phyloP scores from a whole-genome alignment of 2,113 vertebrate genomes.

The Heptranchias perlo region DNA sequence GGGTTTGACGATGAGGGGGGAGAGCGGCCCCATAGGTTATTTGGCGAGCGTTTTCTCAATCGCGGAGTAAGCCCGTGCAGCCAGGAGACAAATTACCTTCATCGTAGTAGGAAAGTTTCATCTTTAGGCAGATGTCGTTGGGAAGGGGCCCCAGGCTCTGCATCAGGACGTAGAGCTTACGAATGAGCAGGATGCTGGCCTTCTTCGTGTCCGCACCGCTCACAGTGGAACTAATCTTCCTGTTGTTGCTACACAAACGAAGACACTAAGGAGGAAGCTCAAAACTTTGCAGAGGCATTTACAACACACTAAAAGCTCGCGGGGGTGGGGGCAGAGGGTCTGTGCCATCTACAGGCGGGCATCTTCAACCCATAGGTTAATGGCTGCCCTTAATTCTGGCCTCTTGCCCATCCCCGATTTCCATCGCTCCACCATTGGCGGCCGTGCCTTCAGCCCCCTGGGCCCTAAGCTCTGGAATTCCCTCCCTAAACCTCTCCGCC shows the following conservation, averaged over 20 bases:
- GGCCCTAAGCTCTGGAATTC: too few relatives aligned
- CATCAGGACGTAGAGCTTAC: constrained; percentile 89
- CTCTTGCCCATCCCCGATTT: too few relatives aligned
- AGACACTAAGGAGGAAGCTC: background rate
- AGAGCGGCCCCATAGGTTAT: too few relatives aligned
- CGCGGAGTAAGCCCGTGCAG: background rate
- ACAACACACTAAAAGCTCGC: background rate
- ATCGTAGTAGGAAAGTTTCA: constrained; percentile 90
- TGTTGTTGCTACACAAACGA: constrained; percentile 52
- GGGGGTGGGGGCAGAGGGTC: background rate
- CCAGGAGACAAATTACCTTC: constrained; percentile 57
- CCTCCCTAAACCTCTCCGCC: too few relatives aligned
- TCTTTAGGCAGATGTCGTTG: constrained; percentile 75
- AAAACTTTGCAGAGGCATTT: background rate
- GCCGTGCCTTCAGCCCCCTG: too few relatives aligned
- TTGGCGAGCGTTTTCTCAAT: too few relatives aligned
- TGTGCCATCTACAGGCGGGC: background rate
- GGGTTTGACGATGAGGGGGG: too few relatives aligned
- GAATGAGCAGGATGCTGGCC: constrained; percentile 82
- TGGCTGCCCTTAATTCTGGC: background rate
- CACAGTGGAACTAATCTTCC: constrained; percentile 49
- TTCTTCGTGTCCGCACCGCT: constrained; percentile 69
- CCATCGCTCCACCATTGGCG: too few relatives aligned
- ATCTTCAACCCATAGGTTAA: background rate
- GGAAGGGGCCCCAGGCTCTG: constrained; percentile 84